Base-by-base conservation (phyloP, 2,888 invertebrate species). In the Agrochola circellaris region DNA sequence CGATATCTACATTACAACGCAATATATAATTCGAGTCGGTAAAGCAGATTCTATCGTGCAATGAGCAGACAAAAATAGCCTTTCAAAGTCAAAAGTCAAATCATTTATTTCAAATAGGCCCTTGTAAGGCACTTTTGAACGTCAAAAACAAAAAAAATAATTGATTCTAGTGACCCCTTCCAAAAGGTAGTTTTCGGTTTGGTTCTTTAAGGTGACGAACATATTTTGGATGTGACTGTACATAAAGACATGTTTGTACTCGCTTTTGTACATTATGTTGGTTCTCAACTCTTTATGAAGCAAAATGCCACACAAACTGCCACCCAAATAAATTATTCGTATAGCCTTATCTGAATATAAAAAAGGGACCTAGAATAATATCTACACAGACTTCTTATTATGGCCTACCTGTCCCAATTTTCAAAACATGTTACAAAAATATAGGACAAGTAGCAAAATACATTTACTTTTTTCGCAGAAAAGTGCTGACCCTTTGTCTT, bases 401-500 rank as follows among this genome's bases (percentile, higher is more conserved):
- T 11, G 17, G 8, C 17, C 15, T n/a, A n/a, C 3, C 26, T 45
- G 20, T 72, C 64, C 61, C 45, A 65, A 75, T 54, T 69, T 60
- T 38, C 17, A 34, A 58, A 65, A 67, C 30, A 56, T 45, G 0
- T 66, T 13, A 45, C 23, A 72, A 74, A 62, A 75, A 51, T 62
- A 70, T 51, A 70, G 1, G 17, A 17, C 9, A 15, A 56, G 0
- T 8, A 48, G 15, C 23, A 54, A 72, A 71, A 83, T 64, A 64
- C 3, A 58, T 73, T 79, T 38, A 51, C 60, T 71, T 73, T 68
- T n/a, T 73, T 51, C 23, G 20, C 38, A 26, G 58, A 45, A 71
- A 45, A 69, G n/a, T 30, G 61, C 45, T 54, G 70, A 64, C 42
- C 13, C n/a, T 71, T 72, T 75, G 65, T 75, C 78, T 81, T 51